Base-by-base conservation (phyloP, 1,140 invertebrate species). In the Parasteatoda tepidariorum region DNA sequence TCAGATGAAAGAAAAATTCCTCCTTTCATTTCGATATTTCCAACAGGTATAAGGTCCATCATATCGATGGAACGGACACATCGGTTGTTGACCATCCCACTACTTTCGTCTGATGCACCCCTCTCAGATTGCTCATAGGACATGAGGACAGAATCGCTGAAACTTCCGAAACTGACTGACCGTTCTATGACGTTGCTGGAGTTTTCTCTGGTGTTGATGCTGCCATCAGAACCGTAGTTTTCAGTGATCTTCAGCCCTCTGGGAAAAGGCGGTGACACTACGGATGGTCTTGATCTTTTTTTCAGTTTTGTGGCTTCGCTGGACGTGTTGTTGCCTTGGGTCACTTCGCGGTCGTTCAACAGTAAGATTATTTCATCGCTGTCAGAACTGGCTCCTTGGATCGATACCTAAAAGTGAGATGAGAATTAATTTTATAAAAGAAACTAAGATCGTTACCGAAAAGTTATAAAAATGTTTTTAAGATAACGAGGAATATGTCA, bases 111-210 rank as follows among this genome's bases (percentile, higher is more conserved):
- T 0, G 78, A 82, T 0, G 78, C 78, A 0, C 76, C 76, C 33
- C 78, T 38, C 18, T 73, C 67, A n/a, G 81, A 83, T 31, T 83
- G 81, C 15, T 83, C 81, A 30, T 83, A 83, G n/a, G 81, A 83
- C 81, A 83, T 83, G 0, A 83, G 48, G 0, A 83, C 81, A 3
- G 81, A 83, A 3, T 74, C 81, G 48, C 81, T 83, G 81, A 83
- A 83, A 24, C 81, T 83, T 5, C 81, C 81, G 13, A 83, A 83
- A 26, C 81, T 74, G 28, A 74, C 81, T 18, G 70, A 83, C 18
- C 81, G 34, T 13, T 74, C 70, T n/a, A 83, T 62, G 33, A 62
- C 41, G 11, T 73, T 67, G 61, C 41, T 55, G 15, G 68, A 73
- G 26, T 73, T 83, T 22, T 83, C 81, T 2, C 81, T 62, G n/a